Base-by-base conservation (phyloP, 2,888 invertebrate genomes). In the Colostygia pectinataria region DNA sequence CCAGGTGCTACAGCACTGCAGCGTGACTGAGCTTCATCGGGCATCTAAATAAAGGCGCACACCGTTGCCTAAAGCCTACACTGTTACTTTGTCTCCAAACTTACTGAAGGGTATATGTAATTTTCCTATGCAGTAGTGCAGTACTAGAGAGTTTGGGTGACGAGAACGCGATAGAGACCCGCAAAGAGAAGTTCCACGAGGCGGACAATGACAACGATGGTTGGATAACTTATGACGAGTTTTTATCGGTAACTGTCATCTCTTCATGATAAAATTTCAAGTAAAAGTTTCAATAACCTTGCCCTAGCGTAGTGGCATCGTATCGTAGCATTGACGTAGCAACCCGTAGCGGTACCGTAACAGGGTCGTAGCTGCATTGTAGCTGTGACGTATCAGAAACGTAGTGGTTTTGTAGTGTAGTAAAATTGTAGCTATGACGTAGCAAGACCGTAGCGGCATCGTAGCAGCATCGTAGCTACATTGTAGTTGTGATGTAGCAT, bases 221-320 rank as follows among this genome's bases (percentile, higher is more conserved):
- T 1, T 92, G 91, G 90, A 89, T 92, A 55, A 91, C 90, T 0
- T 92, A 92, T 52, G 91, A 91, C 36, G 92, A 92, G 61, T 92
- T 91, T 67, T 73, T 92, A 51, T 83, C 84, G 66, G 91, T 90
- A 69, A 66, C 65, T 20, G 20, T n/a, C n/a, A n/a, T n/a, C n/a
- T n/a, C n/a, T n/a, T n/a, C n/a, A n/a, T n/a, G n/a, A n/a, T n/a
- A n/a, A n/a, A n/a, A n/a, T n/a, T n/a, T n/a, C n/a, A n/a, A n/a
- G n/a, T n/a, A n/a, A n/a, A n/a, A n/a, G n/a, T n/a, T n/a, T n/a
- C n/a, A n/a, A n/a, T 58, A 12, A 18, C 28, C 7, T 1, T 18
- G 10, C 4, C 28, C 10, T 38, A 38, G 28, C 38, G 23, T 20
- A 31, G 13, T 13, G 0, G 1, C 37, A 36, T 12, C 23, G 27